phyloP scores from a whole-genome alignment of 1,140 invertebrate genomes.

The Charaxes varanes region DNA sequence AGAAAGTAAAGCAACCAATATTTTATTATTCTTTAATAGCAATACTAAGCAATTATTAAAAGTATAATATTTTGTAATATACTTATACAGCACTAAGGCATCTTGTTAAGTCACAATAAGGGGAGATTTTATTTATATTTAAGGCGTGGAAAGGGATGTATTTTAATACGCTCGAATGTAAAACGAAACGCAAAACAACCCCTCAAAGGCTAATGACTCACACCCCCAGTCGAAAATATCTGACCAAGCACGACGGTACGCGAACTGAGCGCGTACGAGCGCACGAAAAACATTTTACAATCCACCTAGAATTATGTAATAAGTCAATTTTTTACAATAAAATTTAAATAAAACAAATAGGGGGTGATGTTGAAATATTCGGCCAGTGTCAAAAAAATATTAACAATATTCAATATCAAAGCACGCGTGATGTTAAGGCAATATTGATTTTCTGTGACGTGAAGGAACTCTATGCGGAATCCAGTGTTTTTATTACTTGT shows the following conservation, averaged over 20 bases:
- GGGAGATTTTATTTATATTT: too few species aligned
- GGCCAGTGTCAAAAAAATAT: slow-evolving; percentile 14
- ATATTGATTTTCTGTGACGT: slow-evolving; percentile 66
- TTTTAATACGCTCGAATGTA: slow-evolving; percentile 16
- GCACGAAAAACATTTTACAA: slow-evolving; percentile 49
- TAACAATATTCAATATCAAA: slow-evolving; percentile 1
- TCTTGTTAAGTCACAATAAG: too few species aligned
- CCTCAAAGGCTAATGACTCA: slow-evolving; percentile 55
- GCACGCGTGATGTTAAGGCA: slow-evolving; percentile 33
- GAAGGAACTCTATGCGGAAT: slow-evolving; percentile 44
- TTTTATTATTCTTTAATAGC: too few species aligned
- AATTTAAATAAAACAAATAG: slow-evolving; percentile 20
- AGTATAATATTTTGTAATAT: too few species aligned
- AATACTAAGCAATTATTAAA: too few species aligned
- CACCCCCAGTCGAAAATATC: slow-evolving; percentile 38
- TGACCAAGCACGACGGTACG: slow-evolving; percentile 33
- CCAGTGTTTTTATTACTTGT: slow-evolving; percentile 51
- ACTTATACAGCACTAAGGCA: too few species aligned
- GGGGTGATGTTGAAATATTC: slow-evolving; percentile 16
- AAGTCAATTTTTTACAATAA: slow-evolving; percentile 18
- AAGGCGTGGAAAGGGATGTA: too few species aligned
- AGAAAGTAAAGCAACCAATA: too few species aligned
- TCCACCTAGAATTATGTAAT: slow-evolving; percentile 56
- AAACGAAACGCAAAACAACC: slow-evolving; percentile 52
- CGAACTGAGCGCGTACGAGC: slow-evolving; percentile 32